Base-by-base conservation (phyloP, 2,113 vertebrate species). In the Sinocyclocheilus anshuiensis region DNA sequence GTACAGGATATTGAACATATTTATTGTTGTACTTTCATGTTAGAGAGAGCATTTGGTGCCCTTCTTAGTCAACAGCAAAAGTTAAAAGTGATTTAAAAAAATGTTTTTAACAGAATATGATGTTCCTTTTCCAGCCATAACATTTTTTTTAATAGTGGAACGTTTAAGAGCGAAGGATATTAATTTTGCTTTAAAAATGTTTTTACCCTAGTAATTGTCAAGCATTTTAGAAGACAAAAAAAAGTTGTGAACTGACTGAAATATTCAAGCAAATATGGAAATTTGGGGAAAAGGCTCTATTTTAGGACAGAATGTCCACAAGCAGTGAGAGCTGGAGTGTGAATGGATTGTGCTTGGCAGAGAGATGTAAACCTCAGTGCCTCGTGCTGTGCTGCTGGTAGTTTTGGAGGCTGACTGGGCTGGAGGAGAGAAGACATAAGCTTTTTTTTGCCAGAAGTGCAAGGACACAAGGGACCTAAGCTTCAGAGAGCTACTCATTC, bases 311-410 rank as follows among this genome's bases (percentile, higher is more conserved):
- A 67, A 72, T 72, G 33, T 20, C 10, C 36, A 42, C 36, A 42
- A 42, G 71, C 36, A 10, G 10, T 42, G 36, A 72, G 69, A 74
- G 71, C 71, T 13, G 1, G 71, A 53, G 75, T 50, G 13, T 77
- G 75, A 77, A 53, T 42, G 22, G 20, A 39, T 69, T 50, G 61
- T 82, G 45, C 11, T 83, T n/a, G 81, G 81, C 26, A 22, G 18
- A 83, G 65, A 72, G 81, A 83, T 71, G 12, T 36, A 55, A 72
- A 83, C 24, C 81, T 72, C 3, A 26, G 81, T 83, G 65, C 65
- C 61, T 81, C 74, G 24, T 75, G 39, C 12, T 80, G 9, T 61
- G 12, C 8, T 6, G 24, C 7, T 69, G 42, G 59, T 29, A 29
- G 42, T 69, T 82, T 82, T 50, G 12, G 20, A 42, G 36, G 6